Conservation (phyloP, 2,113 vertebrate species). For the Lamprologus tigripictilis region DNA sequence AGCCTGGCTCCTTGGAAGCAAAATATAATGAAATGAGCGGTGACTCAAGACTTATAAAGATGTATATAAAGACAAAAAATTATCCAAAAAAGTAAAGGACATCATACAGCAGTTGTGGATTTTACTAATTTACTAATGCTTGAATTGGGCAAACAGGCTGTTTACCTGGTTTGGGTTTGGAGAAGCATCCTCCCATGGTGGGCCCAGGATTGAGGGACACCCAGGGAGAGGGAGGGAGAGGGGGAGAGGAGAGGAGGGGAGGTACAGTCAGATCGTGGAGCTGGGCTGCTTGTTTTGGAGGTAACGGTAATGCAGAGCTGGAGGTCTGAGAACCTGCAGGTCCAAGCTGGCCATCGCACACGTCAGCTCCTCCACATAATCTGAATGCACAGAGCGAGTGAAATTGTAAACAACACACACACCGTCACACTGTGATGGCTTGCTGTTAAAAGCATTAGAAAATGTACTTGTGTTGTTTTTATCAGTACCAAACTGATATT, state of each 20-base stretch:
- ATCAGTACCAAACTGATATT: neutral
- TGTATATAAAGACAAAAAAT: neutral
- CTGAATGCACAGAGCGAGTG: constrained; percentile 10
- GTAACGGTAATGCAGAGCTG: constrained; percentile 42
- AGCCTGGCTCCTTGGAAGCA: neutral
- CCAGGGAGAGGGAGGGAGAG: constrained; percentile 41
- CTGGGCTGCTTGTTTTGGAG: constrained; percentile 31
- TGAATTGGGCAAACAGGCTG: neutral
- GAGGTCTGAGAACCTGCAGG: constrained; percentile 52
- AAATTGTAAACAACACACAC: neutral
- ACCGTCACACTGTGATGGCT: neutral
- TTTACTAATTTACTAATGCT: neutral
- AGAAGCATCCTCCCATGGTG: constrained; percentile 98
- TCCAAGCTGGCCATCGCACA: constrained; percentile 67
- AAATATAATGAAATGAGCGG: neutral
- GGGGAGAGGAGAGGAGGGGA: neutral
- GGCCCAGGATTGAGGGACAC: constrained; percentile 52
- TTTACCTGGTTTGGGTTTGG: constrained; percentile 96
- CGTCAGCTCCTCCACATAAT: constrained; percentile 62
- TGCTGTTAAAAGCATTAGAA: neutral
- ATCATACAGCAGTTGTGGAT: neutral
- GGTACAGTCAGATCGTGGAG: constrained; percentile 42
- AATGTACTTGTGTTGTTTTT: neutral
- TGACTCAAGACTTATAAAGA: neutral
- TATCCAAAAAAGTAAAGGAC: neutral